A percentile compares a stretch with the other conserved stretches of the same genome.
Conservation (phyloP, 1,140 invertebrate species). For the Bactericera cockerelli region DNA sequence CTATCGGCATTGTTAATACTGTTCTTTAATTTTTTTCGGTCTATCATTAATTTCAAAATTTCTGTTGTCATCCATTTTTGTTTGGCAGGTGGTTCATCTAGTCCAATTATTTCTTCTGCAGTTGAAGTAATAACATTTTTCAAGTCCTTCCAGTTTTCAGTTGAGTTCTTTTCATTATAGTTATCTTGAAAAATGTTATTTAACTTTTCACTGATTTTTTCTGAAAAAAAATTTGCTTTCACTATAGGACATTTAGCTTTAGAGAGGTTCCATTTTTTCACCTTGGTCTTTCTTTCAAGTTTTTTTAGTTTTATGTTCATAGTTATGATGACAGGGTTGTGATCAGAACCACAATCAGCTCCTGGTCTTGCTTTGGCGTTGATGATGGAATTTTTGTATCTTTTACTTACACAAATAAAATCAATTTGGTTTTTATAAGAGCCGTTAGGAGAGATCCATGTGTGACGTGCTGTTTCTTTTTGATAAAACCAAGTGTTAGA, state of each 20-base stretch:
- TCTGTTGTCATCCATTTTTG: slow-evolving; percentile 4
- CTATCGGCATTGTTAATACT: not conserved
- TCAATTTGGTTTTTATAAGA: slow-evolving; percentile 20
- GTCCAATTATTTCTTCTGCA: not conserved
- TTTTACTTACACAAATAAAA: slow-evolving; percentile 15
- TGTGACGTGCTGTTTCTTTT: slow-evolving; percentile 19
- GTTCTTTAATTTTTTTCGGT: slow-evolving; percentile 9
- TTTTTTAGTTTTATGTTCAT: not conserved
- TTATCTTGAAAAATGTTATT: not conserved
- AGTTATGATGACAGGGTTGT: slow-evolving; percentile 11
- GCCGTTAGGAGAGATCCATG: slow-evolving; percentile 20
- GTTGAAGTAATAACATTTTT: not conserved
- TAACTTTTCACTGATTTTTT: not conserved
- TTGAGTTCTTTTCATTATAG: not conserved
- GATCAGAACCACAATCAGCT: slow-evolving; percentile 17
- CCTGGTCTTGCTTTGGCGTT: slow-evolving; percentile 17
- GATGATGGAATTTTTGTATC: slow-evolving; percentile 10
- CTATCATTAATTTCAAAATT: not conserved
- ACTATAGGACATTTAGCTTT: not conserved
- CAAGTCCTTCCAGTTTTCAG: not conserved
- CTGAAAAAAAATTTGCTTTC: not conserved
- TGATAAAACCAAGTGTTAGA: slow-evolving; percentile 17
- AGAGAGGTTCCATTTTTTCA: not conserved
- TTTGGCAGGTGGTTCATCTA: not conserved
- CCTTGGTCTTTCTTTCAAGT: not conserved